Percentiles rank a stretch among this genome's conserved stretches.
Evolutionary conservation across 1,140 invertebrate species (phyloP).

Genomic region (Drosophila setifemur): DNA sequence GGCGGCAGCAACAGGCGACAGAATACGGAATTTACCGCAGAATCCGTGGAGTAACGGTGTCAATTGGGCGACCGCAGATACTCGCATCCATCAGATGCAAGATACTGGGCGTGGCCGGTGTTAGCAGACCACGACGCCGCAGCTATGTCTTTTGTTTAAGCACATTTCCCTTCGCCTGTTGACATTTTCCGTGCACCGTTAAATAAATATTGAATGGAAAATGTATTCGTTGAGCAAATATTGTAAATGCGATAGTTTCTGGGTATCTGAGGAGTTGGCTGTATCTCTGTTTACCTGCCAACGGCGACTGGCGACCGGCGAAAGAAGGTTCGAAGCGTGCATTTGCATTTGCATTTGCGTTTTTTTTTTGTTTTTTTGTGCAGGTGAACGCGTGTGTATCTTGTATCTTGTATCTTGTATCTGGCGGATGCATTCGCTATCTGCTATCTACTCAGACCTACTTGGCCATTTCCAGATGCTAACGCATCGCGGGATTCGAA

Average conservation of each 20-base stretch:
- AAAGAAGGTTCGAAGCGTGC: constrained; percentile 2
- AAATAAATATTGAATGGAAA: constrained; percentile 71
- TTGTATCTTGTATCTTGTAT: constrained; percentile 9
- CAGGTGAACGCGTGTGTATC: constrained; percentile 21
- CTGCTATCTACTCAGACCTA: constrained; percentile 22
- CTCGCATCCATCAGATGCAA: constrained; percentile 51
- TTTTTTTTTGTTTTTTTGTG: constrained; percentile 28
- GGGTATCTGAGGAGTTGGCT: constrained; percentile 26
- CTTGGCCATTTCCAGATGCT: constrained; percentile 32
- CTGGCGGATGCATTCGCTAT: constrained; percentile 44
- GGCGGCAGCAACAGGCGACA: constrained; percentile 6
- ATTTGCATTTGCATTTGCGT: constrained; percentile 67
- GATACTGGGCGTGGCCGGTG: constrained; percentile 50
- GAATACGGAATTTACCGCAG: constrained; percentile 37
- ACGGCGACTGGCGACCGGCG: constrained; percentile 10
- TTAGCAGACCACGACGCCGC: constrained; percentile 33
- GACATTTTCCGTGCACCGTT: constrained; percentile 70
- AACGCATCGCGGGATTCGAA: not conserved
- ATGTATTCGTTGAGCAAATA: constrained; percentile 76
- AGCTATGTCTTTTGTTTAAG: constrained; percentile 66
- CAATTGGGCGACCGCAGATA: constrained; percentile 52
- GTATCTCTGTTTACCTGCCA: constrained; percentile 50
- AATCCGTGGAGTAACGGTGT: constrained; percentile 46
- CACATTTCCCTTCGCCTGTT: constrained; percentile 55
- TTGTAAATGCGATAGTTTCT: constrained; percentile 75